A percentile compares a stretch with the other conserved stretches of the same genome.
These are phyloP conservation scores for Pteromalus puparum DNA, from an alignment of 1,140 invertebrate genomes.

Conservation along the genomic window DNA sequence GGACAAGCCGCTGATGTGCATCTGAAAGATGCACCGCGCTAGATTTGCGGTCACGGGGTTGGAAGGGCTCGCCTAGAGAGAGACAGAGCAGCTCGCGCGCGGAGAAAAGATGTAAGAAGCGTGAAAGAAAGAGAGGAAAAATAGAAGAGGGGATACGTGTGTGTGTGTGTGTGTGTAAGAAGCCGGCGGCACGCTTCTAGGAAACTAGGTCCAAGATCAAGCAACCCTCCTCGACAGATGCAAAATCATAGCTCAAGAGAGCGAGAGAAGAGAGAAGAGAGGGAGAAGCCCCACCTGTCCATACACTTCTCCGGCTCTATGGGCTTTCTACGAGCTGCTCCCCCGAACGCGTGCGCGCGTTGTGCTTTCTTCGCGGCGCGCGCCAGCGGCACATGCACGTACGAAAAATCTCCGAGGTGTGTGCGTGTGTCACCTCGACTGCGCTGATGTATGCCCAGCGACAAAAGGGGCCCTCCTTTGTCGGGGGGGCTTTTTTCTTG, in stretches of 20 bases:
- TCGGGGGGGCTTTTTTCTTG: conserved; percentile 56
- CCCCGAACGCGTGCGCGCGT: conserved; percentile 47
- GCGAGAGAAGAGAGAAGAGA: not conserved
- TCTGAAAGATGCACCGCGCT: conserved; percentile 34
- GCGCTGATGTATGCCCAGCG: conserved; percentile 55
- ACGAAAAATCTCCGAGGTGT: conserved; percentile 12
- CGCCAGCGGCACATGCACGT: conserved; percentile 34
- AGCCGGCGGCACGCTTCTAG: conserved; percentile 63
- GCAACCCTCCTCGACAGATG: conserved; percentile 67
- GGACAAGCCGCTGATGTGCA: not conserved
- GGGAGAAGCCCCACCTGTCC: conserved; percentile 69
- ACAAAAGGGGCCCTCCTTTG: conserved; percentile 69
- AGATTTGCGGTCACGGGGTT: conserved; percentile 33
- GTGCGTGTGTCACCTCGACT: conserved; percentile 52
- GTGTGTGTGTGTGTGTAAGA: not conserved
- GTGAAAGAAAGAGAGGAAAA: conserved; percentile 26
- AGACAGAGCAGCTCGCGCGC: not conserved
- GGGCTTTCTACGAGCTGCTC: conserved; percentile 47
- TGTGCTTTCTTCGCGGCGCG: conserved; percentile 38
- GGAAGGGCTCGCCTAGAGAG: not conserved
- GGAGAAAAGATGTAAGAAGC: conserved; percentile 51
- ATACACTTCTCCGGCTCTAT: conserved; percentile 61
- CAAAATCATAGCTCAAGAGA: conserved; percentile 64
- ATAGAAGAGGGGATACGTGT: not conserved
- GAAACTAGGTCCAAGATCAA: conserved; percentile 66